These are phyloP conservation scores for Seriola aureovittata DNA, from an alignment of 2,113 vertebrate genomes.

Conservation along the genomic window DNA sequence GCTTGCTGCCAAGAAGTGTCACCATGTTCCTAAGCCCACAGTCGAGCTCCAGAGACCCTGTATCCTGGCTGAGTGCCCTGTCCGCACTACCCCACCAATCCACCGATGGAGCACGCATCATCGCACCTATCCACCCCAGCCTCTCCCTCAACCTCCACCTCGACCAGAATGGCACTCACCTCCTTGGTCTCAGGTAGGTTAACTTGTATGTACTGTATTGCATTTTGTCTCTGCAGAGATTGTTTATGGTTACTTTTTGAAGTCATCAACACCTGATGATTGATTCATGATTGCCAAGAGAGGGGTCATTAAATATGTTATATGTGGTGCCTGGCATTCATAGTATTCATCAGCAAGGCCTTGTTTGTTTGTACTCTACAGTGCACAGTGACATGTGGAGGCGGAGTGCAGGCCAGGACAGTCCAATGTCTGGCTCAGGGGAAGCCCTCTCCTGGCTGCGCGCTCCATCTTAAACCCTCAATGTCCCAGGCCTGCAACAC, in stretches of 20 bases:
- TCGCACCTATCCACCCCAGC: constrained; percentile 50
- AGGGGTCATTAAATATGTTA: background rate
- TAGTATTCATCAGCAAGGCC: background rate
- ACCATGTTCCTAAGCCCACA: constrained; percentile 83
- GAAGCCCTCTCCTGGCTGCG: constrained; percentile 80
- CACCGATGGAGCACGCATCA: constrained; percentile 44
- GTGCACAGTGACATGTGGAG: constrained; percentile 91
- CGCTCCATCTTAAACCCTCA: constrained; percentile 80
- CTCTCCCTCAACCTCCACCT: constrained; percentile 50
- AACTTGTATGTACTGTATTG: background rate
- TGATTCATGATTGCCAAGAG: no score
- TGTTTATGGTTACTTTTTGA: background rate
- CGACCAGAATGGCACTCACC: constrained; percentile 85
- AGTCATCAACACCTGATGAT: background rate
- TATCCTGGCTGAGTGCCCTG: constrained; percentile 76
- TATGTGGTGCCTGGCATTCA: background rate
- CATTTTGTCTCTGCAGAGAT: background rate
- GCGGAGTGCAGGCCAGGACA: constrained; percentile 86
- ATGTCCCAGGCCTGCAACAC: constrained; percentile 89
- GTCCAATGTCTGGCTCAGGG: constrained; percentile 87
- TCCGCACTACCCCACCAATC: constrained; percentile 63
- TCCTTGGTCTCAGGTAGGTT: constrained; percentile 89
- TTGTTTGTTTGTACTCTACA: constrained; percentile 57
- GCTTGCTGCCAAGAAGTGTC: constrained; percentile 86
- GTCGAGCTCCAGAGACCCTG: constrained; percentile 86